Evolutionary conservation across 2,888 invertebrate genomes (phyloP).

Genomic region (Heliconius sara): DNA sequence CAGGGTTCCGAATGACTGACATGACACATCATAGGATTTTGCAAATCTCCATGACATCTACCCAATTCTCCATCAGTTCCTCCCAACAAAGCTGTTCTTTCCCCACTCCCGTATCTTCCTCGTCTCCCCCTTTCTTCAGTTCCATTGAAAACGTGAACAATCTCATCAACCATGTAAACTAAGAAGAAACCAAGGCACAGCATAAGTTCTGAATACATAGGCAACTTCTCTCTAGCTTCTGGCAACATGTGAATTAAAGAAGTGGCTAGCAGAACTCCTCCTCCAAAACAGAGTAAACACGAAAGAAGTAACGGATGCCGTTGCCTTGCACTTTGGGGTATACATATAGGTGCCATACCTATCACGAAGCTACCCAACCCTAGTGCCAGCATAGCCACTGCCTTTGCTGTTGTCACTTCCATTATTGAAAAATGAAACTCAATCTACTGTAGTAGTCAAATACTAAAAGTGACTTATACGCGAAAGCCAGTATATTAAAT

Average conservation of each 20-base stretch:
- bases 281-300: slow-evolving; percentile 90
- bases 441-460: too few relatives aligned
- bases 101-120: slow-evolving; percentile 59
- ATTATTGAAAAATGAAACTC: slow-evolving; percentile 57
- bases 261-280: slow-evolving; percentile 91
- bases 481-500: background rate
- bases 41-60: slow-evolving; percentile 65
- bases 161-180: slow-evolving; percentile 89
- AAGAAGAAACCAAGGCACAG: slow-evolving; percentile 88
- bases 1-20: slow-evolving; percentile 88
- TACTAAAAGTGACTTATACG: background rate
- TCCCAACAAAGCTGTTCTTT: slow-evolving; percentile 61
- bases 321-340: slow-evolving; percentile 83
- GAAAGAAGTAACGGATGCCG: slow-evolving; percentile 87
- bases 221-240: slow-evolving; percentile 87
- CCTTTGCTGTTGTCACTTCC: slow-evolving; percentile 84
- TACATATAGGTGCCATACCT: slow-evolving; percentile 88
- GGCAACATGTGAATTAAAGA: slow-evolving; percentile 91
- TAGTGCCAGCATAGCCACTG: slow-evolving; percentile 86
- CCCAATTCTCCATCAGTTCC: slow-evolving; percentile 54
- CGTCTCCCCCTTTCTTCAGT: slow-evolving; percentile 47
- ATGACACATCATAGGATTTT: slow-evolving; percentile 83
- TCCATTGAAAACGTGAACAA: slow-evolving; percentile 87
- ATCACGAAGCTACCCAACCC: slow-evolving; percentile 88
- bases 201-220: slow-evolving; percentile 85